Percentiles rank a stretch among this genome's conserved stretches.
Evolutionary conservation across 2,888 invertebrate genomes (phyloP).

Genomic region (Eutolmus rufibarbis): DNA sequence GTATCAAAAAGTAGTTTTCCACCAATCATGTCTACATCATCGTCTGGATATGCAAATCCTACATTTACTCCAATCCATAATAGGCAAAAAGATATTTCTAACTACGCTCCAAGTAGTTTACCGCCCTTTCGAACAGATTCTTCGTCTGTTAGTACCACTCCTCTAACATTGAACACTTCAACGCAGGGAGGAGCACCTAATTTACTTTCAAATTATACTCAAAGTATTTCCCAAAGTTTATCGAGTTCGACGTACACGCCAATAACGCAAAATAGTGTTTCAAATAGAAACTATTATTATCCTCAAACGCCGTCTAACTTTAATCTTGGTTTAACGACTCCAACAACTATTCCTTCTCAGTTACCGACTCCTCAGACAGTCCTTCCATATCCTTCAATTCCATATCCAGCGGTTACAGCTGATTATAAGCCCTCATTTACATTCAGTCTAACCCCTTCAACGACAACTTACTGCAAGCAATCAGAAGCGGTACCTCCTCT

Average conservation of each 20-base stretch:
- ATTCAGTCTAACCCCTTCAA: constrained; percentile 45
- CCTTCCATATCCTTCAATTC: constrained; percentile 24
- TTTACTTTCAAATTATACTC: background rate
- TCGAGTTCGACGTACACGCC: background rate
- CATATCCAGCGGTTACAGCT: constrained; percentile 4
- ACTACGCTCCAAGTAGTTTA: background rate
- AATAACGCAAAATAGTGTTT: background rate
- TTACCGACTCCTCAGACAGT: background rate
- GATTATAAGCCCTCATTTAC: constrained; percentile 45
- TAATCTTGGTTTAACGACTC: constrained; percentile 30
- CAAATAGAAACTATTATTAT: constrained; percentile 5
- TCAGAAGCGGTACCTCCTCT: background rate
- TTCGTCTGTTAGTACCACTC: background rate
- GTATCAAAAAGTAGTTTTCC: background rate
- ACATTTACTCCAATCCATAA: background rate
- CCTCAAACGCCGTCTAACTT: constrained; percentile 33
- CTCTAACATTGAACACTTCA: background rate
- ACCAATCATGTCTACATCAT: background rate
- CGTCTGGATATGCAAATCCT: background rate
- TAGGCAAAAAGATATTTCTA: background rate
- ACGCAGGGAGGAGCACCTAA: background rate
- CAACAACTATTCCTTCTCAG: background rate
- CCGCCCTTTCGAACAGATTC: background rate
- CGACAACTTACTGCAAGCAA: background rate
- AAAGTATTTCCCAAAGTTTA: background rate